Conservation (phyloP, 2,113 vertebrate genomes). For the Trichomycterus rosablanca region DNA sequence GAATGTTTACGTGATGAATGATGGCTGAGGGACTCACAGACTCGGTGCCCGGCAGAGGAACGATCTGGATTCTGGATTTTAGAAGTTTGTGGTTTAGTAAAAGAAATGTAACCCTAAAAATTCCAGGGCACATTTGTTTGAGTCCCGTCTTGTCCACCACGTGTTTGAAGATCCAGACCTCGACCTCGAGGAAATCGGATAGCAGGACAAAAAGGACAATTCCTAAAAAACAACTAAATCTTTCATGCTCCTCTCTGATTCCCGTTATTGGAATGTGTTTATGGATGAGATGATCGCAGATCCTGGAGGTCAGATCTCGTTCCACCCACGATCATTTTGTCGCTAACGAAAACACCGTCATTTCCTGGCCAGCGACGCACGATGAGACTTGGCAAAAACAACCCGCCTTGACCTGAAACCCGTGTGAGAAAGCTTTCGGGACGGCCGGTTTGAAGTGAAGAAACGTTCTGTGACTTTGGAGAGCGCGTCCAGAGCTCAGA, state of each 20-base stretch:
- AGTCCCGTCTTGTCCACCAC: conserved; percentile 24
- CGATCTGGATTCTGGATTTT: not conserved
- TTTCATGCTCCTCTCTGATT: not conserved
- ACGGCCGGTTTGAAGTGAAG: not conserved
- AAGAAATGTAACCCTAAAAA: not conserved
- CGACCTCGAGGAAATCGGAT: no score
- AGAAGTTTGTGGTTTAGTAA: no score
- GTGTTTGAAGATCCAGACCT: no score
- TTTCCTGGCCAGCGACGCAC: not conserved
- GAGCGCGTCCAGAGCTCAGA: not conserved
- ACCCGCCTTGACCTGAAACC: not conserved
- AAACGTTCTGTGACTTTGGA: not conserved
- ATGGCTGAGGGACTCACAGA: not conserved
- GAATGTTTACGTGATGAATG: conserved; percentile 30
- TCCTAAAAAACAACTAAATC: not conserved
- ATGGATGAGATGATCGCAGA: no score
- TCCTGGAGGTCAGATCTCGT: no score
- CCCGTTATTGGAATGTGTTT: not conserved
- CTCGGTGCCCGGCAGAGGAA: not conserved
- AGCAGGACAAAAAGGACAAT: not conserved
- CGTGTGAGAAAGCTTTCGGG: not conserved
- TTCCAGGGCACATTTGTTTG: not conserved
- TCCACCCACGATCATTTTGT: not conserved
- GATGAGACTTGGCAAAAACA: conserved; percentile 8
- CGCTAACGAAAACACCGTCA: not conserved